Evolutionary conservation across 2,113 vertebrate genomes (phyloP).

Genomic region (Rousettus leschenaultii): DNA sequence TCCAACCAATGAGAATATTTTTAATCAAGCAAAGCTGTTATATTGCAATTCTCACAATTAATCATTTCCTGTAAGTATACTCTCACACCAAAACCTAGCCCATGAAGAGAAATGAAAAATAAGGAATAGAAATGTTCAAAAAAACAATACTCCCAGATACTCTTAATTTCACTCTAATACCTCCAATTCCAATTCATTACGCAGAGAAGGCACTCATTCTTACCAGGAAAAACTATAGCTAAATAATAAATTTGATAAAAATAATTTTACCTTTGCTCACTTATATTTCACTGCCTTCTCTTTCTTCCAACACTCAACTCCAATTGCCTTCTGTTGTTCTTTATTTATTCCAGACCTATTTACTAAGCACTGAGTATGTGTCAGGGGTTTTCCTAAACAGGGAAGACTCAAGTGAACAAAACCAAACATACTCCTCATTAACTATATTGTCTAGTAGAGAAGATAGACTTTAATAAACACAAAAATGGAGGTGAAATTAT

Average conservation of each 20-base stretch:
- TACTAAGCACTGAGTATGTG: not conserved
- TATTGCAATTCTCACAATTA: slow-evolving; percentile 1
- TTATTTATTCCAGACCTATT: not conserved
- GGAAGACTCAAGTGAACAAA: not conserved
- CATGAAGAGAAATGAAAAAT: not conserved
- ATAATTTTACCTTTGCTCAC: not conserved
- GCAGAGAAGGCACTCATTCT: not conserved
- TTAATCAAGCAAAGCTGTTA: not conserved
- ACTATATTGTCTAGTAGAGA: not conserved
- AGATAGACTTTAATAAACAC: not conserved
- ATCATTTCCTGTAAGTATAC: not conserved
- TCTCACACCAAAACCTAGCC: not conserved
- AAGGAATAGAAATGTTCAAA: not conserved
- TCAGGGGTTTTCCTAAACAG: not conserved
- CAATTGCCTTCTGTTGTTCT: not conserved
- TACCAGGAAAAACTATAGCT: not conserved
- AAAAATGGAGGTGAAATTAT: not conserved
- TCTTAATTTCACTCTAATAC: not conserved
- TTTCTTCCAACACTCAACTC: not conserved
- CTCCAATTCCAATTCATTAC: not conserved
- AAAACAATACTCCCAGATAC: not conserved
- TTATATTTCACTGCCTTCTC: not conserved
- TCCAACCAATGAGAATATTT: slow-evolving; percentile 5
- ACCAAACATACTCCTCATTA: not conserved
- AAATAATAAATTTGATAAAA: not conserved